Conservation (phyloP, 2,113 vertebrate genomes). For the Amblyornis subalaris region DNA sequence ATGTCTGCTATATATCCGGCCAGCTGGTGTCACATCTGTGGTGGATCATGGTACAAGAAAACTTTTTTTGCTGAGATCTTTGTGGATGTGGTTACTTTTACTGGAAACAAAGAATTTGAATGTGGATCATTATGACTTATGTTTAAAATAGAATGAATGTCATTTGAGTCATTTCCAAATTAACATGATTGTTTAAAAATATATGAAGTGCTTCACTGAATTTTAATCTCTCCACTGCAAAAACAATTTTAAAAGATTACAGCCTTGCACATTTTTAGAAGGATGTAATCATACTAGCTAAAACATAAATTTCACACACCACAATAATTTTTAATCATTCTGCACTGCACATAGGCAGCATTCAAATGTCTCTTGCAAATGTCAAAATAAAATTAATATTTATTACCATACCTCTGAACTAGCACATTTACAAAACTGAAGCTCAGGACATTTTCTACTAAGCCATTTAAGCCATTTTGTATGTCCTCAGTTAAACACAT, state of each 20-base stretch:
- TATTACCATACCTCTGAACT: constrained; percentile 70
- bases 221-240: constrained; percentile 71
- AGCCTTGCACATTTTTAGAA: constrained; percentile 69
- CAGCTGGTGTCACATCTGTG: neutral
- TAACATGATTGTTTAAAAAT: constrained; percentile 61
- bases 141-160: constrained; percentile 52
- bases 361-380: constrained; percentile 72
- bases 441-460: constrained; percentile 8
- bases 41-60: neutral
- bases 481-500: constrained; percentile 12
- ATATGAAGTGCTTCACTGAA: constrained; percentile 63
- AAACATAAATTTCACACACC: constrained; percentile 74
- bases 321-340: constrained; percentile 76
- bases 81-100: neutral
- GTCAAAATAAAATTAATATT: constrained; percentile 80
- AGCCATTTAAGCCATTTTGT: constrained; percentile 10
- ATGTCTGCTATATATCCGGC: neutral
- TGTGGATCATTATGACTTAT: neutral
- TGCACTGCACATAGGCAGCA: constrained; percentile 52
- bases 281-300: constrained; percentile 67
- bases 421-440: constrained; percentile 40
- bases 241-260: constrained; percentile 74
- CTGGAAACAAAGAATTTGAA: neutral
- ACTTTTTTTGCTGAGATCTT: neutral
- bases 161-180: constrained; percentile 59